Conservation (phyloP, 2,113 vertebrate species). For the Syngnathoides biaculeatus region DNA sequence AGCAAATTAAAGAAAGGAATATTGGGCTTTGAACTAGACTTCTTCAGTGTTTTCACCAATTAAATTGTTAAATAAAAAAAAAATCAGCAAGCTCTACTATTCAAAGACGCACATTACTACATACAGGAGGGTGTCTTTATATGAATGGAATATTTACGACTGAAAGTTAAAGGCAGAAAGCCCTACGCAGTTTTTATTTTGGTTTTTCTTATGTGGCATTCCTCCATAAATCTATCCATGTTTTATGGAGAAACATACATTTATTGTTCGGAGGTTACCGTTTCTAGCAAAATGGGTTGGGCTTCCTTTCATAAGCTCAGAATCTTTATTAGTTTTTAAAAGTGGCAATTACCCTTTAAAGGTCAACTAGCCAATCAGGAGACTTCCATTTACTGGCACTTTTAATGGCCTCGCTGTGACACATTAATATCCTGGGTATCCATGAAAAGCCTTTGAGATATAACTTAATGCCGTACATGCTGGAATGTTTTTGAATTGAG, state of each 20-base stretch:
- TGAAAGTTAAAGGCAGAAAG: conserved; percentile 33
- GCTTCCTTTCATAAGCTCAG: conserved; percentile 52
- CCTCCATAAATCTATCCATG: conserved; percentile 44
- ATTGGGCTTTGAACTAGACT: conserved; percentile 26
- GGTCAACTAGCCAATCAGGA: conserved; percentile 71
- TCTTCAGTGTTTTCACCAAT: conserved; percentile 17
- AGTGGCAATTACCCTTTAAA: conserved; percentile 76
- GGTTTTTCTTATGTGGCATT: conserved; percentile 50
- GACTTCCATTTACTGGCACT: conserved; percentile 49
- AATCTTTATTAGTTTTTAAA: conserved; percentile 65
- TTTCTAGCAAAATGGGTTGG: conserved; percentile 55
- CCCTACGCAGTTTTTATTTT: conserved; percentile 36
- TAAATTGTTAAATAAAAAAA: conserved; percentile 33
- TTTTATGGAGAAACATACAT: conserved; percentile 64
- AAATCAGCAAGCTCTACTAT: conserved; percentile 24
- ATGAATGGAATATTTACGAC: conserved; percentile 55
- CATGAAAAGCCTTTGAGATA: conserved; percentile 27
- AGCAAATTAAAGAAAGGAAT: conserved; percentile 31
- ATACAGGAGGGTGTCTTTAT: conserved; percentile 41
- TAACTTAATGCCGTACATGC: conserved; percentile 25
- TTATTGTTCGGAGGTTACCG: conserved; percentile 65
- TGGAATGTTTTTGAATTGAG: not conserved
- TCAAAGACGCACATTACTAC: conserved; percentile 39
- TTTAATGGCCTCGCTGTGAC: conserved; percentile 62
- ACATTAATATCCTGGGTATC: conserved; percentile 38